These are phyloP conservation scores for Montipora capitata DNA, from an alignment of 92 coral and sea anemone genomes.

Conservation along the genomic window DNA sequence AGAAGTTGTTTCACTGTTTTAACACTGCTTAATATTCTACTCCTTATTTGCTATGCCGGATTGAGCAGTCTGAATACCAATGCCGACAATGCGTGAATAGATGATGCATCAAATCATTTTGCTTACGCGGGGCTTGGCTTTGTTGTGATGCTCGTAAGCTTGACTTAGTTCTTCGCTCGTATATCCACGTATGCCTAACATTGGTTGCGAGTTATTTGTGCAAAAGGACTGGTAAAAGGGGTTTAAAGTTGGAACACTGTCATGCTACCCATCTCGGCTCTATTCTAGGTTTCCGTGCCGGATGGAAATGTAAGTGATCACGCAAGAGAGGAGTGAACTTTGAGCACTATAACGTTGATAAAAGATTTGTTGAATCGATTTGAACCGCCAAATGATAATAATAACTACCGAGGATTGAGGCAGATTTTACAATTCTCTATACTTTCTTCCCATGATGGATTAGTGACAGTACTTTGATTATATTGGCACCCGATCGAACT, in stretches of 20 bases:
- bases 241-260: not conserved
- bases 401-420: not conserved
- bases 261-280: not conserved
- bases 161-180: not conserved
- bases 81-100: constrained; percentile 1
- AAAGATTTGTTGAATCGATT: not conserved
- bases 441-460: constrained; percentile 1
- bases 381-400: not conserved
- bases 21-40: not conserved
- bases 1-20: constrained; percentile 3
- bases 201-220: not conserved
- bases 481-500: constrained; percentile 6
- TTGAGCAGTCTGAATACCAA: constrained; percentile 1
- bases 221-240: not conserved
- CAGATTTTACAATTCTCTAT: not conserved
- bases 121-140: not conserved
- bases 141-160: not conserved
- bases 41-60: not conserved
- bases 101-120: constrained; percentile 1
- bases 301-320: not conserved
- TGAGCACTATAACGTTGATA: not conserved
- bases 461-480: not conserved
- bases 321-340: not conserved
- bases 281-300: not conserved
- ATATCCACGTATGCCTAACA: not conserved